Conservation (phyloP, 2,113 vertebrate genomes). For the Campylomormyrus tamandua region DNA sequence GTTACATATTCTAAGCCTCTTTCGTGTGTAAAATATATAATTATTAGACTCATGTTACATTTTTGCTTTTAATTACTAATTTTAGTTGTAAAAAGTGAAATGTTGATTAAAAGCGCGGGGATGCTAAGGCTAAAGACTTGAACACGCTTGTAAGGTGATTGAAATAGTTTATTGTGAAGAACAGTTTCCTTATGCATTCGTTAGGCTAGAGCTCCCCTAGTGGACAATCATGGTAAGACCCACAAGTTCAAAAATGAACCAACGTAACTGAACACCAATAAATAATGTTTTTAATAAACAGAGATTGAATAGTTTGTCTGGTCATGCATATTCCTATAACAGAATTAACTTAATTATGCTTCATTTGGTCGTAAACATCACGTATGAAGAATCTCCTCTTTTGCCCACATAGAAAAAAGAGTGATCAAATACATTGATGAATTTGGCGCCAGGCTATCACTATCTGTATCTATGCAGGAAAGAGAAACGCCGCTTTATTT, state of each 20-base stretch:
- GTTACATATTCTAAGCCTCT: neutral
- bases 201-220: constrained; percentile 55
- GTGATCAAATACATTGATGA: neutral
- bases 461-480: neutral
- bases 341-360: neutral
- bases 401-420: neutral
- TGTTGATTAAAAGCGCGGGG: neutral
- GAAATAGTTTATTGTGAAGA: neutral
- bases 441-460: neutral
- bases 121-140: neutral
- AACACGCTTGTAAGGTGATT: neutral
- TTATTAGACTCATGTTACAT: neutral
- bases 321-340: neutral
- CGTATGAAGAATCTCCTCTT: neutral
- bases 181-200: constrained; percentile 35
- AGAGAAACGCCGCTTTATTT: neutral
- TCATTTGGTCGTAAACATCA: neutral
- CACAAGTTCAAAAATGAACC: neutral
- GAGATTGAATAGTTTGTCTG: neutral
- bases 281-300: neutral
- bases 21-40: neutral
- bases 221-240: constrained; percentile 28
- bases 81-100: neutral
- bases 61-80: neutral
- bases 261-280: neutral